Base-by-base conservation (phyloP, 1,140 invertebrate genomes). In the Euglossa dilemma region DNA sequence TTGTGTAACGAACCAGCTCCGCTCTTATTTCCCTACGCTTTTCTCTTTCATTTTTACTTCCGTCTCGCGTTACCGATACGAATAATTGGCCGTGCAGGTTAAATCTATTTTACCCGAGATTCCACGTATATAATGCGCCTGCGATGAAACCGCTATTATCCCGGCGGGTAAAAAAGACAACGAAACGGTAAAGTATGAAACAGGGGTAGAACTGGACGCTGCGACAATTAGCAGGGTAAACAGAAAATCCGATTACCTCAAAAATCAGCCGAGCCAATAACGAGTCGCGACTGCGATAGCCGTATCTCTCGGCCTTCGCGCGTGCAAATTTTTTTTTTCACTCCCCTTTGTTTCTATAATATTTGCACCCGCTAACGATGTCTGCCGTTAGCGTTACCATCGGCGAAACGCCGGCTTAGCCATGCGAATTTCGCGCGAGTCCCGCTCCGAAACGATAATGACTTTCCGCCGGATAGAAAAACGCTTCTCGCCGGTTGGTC, bases 191-290 rank as follows among this genome's bases (percentile, higher is more conserved):
- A 18, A 45, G 56, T 69, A 8, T 16, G 63, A 4, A 52, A 43
- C 56, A n/a, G 57, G 76, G 72, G 36, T 23, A n/a, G 8, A n/a
- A 28, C 45, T 43, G 52, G 64, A 75, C 9, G 61, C 18, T 8
- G 25, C 5, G 45, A 64, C 45, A 59, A 86, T 59, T 71, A 71
- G 50, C 52, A 23, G 36, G 63, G 69, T 78, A 83, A 87, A 86
- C 66, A 61, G 23, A 28, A 57, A 75, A 75, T 74, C 20, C 64
- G 54, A 23, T 82, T 76, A 69, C 45, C 52, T 82, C 16, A 70
- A 56, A 77, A 64, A 75, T 75, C 61, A 75, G 50, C 8, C n/a
- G 23, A 7, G 7, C 28, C 64, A 47, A 61, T 77, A 82, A 82
- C 80, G 54, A 76, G 71, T 56, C n/a, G 20, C 20, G 23, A 23